Conservation (phyloP, 2,113 vertebrate species). For the Orcinus orca region DNA sequence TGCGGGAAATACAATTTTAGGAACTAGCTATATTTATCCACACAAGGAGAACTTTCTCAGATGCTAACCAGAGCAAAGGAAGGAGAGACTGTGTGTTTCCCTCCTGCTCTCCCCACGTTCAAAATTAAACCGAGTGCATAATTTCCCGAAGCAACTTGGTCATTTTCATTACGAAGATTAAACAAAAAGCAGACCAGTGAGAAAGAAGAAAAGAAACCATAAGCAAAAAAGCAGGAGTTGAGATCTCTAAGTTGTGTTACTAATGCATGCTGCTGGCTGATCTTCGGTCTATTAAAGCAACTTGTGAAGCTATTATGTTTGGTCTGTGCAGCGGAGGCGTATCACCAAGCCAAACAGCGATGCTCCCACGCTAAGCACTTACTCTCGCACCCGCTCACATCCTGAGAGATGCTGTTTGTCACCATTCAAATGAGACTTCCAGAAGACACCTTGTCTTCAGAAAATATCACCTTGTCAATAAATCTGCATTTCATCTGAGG, state of each 20-base stretch:
- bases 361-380: neutral
- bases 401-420: neutral
- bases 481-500: constrained; percentile 24
- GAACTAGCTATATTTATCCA: constrained; percentile 42
- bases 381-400: neutral
- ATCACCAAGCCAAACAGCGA: neutral
- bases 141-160: neutral
- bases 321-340: neutral
- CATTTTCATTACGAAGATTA: constrained; percentile 57
- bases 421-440: neutral
- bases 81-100: neutral
- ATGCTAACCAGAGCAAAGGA: neutral
- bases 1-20: constrained; percentile 66
- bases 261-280: constrained; percentile 30
- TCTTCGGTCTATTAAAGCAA: constrained; percentile 57
- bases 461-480: constrained; percentile 58
- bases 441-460: constrained; percentile 39
- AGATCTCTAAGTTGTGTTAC: constrained; percentile 18
- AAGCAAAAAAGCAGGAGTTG: constrained; percentile 40
- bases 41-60: constrained; percentile 53
- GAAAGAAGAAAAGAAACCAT: constrained; percentile 14
- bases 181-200: neutral
- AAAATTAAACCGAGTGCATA: constrained; percentile 47
- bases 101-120: neutral
- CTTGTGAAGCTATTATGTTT: constrained; percentile 47